Conservation (phyloP, 2,888 invertebrate genomes). For the Aromia moschata region DNA sequence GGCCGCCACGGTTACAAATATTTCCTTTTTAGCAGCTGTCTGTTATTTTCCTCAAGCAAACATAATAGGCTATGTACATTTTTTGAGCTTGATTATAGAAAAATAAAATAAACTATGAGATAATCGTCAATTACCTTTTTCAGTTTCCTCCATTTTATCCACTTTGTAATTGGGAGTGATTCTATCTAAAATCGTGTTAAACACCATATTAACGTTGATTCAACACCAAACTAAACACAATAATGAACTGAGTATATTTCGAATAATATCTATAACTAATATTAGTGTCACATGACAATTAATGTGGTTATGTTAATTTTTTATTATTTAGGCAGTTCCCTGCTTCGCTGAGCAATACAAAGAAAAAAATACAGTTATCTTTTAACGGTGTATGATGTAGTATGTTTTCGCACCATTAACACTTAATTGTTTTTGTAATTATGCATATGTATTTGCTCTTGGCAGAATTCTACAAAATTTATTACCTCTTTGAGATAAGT, state of each 20-base stretch:
- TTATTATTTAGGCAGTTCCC: background rate
- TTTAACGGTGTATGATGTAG: background rate
- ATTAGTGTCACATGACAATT: conserved; percentile 5
- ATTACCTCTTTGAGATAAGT: conserved; percentile 3
- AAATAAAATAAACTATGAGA: too few species aligned
- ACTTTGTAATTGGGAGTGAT: background rate
- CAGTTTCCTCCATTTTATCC: conserved; percentile 4
- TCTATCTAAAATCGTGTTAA: background rate
- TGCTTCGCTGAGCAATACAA: background rate
- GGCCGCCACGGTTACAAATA: too few species aligned
- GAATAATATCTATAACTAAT: background rate
- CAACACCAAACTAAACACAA: conserved; percentile 1
- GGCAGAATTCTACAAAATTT: background rate
- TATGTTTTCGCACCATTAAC: background rate
- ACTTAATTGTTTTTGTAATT: conserved; percentile 1
- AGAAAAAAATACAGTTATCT: background rate
- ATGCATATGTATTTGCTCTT: background rate
- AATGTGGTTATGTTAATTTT: conserved; percentile 9
- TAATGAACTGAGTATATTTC: too few species aligned
- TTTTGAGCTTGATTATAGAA: too few species aligned
- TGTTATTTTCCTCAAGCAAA: too few species aligned
- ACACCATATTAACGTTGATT: conserved; percentile 4
- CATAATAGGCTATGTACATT: too few species aligned
- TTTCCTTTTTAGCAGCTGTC: too few species aligned
- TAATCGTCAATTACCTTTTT: conserved; percentile 4